Evolutionary conservation across 2,888 invertebrate species (phyloP).

Genomic region (Mylabris sibirica): DNA sequence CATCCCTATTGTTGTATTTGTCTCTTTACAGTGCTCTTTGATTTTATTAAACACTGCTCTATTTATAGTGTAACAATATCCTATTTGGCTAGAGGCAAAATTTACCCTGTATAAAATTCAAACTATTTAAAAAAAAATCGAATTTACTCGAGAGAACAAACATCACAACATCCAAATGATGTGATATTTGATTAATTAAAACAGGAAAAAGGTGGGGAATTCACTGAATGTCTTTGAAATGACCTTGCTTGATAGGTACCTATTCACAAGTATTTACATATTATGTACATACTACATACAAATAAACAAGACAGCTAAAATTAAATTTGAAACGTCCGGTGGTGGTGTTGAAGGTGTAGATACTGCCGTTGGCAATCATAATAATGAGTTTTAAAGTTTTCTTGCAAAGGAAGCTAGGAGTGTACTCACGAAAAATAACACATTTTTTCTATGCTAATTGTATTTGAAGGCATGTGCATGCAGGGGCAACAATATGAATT

Average conservation of each 20-base stretch:
- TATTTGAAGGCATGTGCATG: constrained; percentile 18
- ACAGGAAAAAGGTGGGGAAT: not conserved
- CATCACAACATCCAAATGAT: not conserved
- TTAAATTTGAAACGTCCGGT: constrained; percentile 17
- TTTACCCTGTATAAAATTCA: no score
- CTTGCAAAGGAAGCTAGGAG: constrained; percentile 16
- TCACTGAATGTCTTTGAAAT: constrained; percentile 20
- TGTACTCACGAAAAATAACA: constrained; percentile 28
- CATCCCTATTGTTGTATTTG: not conserved
- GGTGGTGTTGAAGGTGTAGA: no score
- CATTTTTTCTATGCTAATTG: constrained; percentile 30
- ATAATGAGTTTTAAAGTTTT: constrained; percentile 6
- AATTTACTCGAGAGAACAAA: no score
- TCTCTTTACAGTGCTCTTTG: constrained; percentile 21
- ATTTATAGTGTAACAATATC: no score
- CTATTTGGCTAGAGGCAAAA: no score
- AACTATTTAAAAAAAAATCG: no score
- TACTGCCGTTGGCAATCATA: constrained; percentile 19
- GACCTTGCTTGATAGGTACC: constrained; percentile 27
- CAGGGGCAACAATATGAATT: constrained; percentile 21
- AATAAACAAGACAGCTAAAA: constrained; percentile 7
- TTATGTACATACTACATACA: not conserved
- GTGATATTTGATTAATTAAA: not conserved
- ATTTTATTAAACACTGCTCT: no score
- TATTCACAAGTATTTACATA: not conserved